These are phyloP conservation scores for Anolis carolinensis DNA, from an alignment of 2,113 vertebrate species.

Conservation along the genomic window DNA sequence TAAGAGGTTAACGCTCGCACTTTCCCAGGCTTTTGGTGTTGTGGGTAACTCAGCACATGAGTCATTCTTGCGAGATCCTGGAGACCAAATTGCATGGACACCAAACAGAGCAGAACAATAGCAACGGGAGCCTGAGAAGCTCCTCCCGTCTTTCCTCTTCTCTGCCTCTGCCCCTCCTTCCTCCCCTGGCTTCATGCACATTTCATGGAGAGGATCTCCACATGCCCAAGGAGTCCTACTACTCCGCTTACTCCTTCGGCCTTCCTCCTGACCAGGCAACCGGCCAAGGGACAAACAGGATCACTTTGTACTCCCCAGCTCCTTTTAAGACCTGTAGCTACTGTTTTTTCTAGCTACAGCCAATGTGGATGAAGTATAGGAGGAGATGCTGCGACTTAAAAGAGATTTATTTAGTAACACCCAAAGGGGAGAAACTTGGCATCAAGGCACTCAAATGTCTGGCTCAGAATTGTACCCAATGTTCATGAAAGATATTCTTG, in stretches of 20 bases:
- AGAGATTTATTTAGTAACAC: background rate
- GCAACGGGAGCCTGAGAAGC: slow-evolving; percentile 59
- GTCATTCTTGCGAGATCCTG: slow-evolving; percentile 70
- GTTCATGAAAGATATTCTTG: background rate
- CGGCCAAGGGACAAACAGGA: slow-evolving; percentile 20
- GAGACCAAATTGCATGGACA: slow-evolving; percentile 56
- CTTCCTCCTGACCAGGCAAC: background rate
- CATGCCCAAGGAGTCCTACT: background rate
- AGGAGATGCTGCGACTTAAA: no score
- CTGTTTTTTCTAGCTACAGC: slow-evolving; percentile 26
- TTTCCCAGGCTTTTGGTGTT: slow-evolving; percentile 66
- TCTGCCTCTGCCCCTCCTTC: background rate
- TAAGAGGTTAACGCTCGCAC: slow-evolving; percentile 59
- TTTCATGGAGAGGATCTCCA: slow-evolving; percentile 11
- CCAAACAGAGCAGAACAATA: slow-evolving; percentile 60
- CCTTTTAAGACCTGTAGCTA: background rate
- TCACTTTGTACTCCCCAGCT: background rate
- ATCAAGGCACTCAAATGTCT: background rate
- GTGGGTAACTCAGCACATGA: slow-evolving; percentile 65
- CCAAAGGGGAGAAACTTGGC: background rate
- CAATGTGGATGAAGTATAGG: no score
- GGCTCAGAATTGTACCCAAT: background rate
- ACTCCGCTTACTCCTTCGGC: background rate
- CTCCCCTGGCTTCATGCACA: background rate
- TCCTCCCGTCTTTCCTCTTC: slow-evolving; percentile 45